phyloP scores from a whole-genome alignment of 2,113 vertebrate species.

The Chionomys nivalis region DNA sequence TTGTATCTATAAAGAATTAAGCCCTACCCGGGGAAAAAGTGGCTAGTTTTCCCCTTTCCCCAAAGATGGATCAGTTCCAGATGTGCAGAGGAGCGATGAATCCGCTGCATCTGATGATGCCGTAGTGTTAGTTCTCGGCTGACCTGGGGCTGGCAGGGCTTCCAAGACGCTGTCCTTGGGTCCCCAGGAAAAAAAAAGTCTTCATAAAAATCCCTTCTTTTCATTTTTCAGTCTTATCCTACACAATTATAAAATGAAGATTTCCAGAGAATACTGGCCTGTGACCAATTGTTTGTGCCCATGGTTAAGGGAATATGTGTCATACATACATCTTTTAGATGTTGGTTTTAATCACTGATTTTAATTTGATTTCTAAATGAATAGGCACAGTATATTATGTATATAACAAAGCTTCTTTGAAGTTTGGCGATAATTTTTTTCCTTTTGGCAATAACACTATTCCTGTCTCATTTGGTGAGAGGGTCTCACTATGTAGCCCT shows the following conservation, averaged over 20 bases:
- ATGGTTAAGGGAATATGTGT: background rate
- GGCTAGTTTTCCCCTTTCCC: background rate
- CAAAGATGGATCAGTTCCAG: background rate
- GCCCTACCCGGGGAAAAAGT: background rate
- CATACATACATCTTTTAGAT: background rate
- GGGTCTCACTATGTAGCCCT: background rate
- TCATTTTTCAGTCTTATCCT: slow-evolving; percentile 8
- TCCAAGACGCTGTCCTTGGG: background rate
- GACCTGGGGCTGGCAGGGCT: background rate
- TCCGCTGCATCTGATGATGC: background rate
- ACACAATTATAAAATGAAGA: background rate
- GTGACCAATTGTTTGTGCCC: background rate
- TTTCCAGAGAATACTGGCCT: background rate
- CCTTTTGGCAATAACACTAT: background rate
- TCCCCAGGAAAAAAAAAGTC: background rate
- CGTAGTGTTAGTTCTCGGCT: background rate
- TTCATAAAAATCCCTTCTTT: slow-evolving; percentile 4
- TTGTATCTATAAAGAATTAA: background rate
- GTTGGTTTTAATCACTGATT: slow-evolving; percentile 37
- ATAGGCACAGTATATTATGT: background rate
- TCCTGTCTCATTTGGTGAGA: background rate
- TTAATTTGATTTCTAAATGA: slow-evolving; percentile 40
- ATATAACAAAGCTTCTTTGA: background rate
- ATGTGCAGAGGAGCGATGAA: background rate
- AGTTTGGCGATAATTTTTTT: background rate